A percentile compares a stretch with the other conserved stretches of the same genome.
Conservation (phyloP, 1,140 invertebrate species). For the Lucilia sericata region DNA sequence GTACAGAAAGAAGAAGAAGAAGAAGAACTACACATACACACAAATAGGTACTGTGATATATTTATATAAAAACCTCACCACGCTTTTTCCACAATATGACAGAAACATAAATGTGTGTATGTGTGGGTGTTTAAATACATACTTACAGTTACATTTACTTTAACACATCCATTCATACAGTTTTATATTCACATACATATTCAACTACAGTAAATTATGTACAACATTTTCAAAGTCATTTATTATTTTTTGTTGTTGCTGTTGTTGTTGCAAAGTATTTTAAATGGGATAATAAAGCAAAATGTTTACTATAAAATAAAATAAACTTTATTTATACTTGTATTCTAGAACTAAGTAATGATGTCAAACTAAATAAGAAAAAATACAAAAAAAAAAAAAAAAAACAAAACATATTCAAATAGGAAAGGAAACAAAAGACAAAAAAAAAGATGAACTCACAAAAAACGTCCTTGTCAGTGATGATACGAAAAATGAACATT, state of each 20-base stretch:
- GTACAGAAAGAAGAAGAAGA: too few relatives aligned
- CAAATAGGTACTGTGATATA: too few relatives aligned
- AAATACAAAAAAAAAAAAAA: neutral
- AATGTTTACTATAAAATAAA: neutral
- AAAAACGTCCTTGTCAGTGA: constrained; percentile 15
- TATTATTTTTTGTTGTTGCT: neutral
- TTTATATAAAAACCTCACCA: neutral
- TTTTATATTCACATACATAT: neutral
- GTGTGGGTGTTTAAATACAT: neutral
- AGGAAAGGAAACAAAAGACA: neutral
- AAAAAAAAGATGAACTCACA: neutral
- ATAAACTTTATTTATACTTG: neutral
- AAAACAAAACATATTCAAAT: neutral
- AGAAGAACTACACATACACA: too few relatives aligned
- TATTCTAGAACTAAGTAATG: constrained; percentile 4
- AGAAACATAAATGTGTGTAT: neutral
- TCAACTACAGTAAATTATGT: neutral
- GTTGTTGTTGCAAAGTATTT: neutral
- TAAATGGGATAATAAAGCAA: constrained; percentile 12
- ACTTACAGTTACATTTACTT: neutral
- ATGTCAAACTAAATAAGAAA: neutral
- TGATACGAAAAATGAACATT: neutral
- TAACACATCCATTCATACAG: neutral
- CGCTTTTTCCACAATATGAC: neutral
- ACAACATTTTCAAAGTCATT: constrained; percentile 16